Evolutionary conservation across 2,888 invertebrate genomes (phyloP), one percentile per base, ranked within the genome.

Genomic region (Cerastoderma edule): DNA sequence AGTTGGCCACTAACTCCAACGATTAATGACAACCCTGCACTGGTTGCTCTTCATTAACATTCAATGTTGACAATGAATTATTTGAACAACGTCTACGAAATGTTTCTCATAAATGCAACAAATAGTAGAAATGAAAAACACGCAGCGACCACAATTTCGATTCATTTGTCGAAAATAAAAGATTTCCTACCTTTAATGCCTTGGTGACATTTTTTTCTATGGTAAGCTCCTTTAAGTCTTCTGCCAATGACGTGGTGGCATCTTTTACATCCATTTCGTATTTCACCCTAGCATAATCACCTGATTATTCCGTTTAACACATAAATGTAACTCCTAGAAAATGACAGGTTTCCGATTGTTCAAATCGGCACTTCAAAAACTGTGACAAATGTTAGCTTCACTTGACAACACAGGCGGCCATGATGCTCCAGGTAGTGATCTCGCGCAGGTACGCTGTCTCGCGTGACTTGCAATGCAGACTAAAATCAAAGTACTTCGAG

Each of bases 331-430:
- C 39, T n/a, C 44, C 35, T 24, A 67, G 48, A 32, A 46, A 57
- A 64, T 67, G 64, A 70, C 67, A 78, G 57, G 16, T 48, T 30
- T 65, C 46, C 35, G 19, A 27, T 33, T 24, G 60, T 60, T 56
- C 44, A 68, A 27, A 60, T 32, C 69, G 48, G 16, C 50, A 32
- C 50, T n/a, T 22, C 19, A 33, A 68, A 53, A 72, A 24, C 66
- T 75, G 78, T 78, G 73, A 78, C 68, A 82, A 74, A 57, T 77
- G 79, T 77, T 82, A 80, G 88, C 88, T 87, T 88, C 86, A 83
- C 88, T 88, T 88, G 88, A 88, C 88, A 88, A 88, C 88, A 86
- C 83, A 84, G 79, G 78, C 81, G 69, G 83, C 86, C 85, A 84
- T 85, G 84, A 87, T 88, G 84, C 85, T 86, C 77, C 64, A 53